These are phyloP conservation scores for Montifringilla adamsi DNA, from an alignment of 2,113 vertebrate genomes.

Conservation along the genomic window DNA sequence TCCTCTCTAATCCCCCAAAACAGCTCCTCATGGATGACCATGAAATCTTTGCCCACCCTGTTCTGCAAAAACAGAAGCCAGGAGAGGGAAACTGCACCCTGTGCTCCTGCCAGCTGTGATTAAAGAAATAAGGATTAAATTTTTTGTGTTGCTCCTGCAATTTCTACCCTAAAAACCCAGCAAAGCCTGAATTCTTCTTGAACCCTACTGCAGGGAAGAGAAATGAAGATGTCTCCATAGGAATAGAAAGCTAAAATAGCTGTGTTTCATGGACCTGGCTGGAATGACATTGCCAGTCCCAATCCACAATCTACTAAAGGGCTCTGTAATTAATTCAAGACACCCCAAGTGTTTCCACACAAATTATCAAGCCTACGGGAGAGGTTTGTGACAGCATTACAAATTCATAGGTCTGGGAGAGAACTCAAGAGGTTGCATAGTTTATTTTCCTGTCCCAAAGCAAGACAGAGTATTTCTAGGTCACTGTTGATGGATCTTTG, in stretches of 20 bases:
- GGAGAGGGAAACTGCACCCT: neutral
- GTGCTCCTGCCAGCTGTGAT: neutral
- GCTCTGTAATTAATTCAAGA: constrained; percentile 9
- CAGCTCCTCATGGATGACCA: neutral
- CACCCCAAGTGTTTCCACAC: neutral
- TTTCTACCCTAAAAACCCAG: neutral
- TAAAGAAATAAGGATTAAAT: neutral
- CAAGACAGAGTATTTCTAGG: neutral
- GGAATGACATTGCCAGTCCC: neutral
- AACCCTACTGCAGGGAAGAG: neutral
- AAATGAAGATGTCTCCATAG: neutral
- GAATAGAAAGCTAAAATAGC: neutral
- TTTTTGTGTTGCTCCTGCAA: neutral
- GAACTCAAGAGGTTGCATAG: neutral
- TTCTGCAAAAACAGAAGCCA: neutral
- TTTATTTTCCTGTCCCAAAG: constrained; percentile 5
- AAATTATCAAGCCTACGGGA: neutral
- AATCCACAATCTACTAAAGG: neutral
- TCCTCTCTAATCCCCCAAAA: neutral
- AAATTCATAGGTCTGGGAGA: neutral
- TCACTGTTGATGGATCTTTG: neutral
- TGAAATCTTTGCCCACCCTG: neutral
- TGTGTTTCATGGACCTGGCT: neutral
- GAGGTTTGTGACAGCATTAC: neutral
- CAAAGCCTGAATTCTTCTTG: neutral